Percentiles rank a stretch among this genome's conserved stretches.
Evolutionary conservation across 2,113 vertebrate genomes (phyloP).

Genomic region (Acrocephalus arundinaceus): DNA sequence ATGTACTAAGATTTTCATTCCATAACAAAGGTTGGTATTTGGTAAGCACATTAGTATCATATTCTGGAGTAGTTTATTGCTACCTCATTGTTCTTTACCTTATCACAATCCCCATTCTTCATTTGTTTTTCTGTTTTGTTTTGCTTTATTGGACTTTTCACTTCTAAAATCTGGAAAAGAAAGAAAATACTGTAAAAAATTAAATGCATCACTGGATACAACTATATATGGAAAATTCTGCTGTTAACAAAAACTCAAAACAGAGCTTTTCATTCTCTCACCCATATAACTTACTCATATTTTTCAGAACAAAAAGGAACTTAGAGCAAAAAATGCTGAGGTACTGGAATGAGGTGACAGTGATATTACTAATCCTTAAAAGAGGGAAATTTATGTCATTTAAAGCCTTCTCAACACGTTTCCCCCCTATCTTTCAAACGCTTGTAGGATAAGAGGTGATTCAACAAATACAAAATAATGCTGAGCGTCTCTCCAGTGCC

Average conservation of each 20-base stretch:
- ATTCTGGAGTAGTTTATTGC: neutral
- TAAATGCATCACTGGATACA: neutral
- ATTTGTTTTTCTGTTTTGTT: slow-evolving; percentile 89
- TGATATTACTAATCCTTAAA: neutral
- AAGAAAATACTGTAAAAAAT: slow-evolving; percentile 32
- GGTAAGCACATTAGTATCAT: neutral
- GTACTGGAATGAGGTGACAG: neutral
- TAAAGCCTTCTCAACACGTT: neutral
- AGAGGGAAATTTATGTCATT: neutral
- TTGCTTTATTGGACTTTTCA: slow-evolving; percentile 92
- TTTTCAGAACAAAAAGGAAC: neutral
- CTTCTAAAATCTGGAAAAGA: slow-evolving; percentile 86
- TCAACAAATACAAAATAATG: neutral
- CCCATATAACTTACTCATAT: neutral
- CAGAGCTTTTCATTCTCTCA: neutral
- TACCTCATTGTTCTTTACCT: slow-evolving; percentile 76
- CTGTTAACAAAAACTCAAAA: neutral
- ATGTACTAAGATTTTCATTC: neutral
- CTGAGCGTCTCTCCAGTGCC: neutral
- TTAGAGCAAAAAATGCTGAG: neutral
- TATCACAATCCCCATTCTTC: slow-evolving; percentile 92
- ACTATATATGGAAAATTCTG: neutral
- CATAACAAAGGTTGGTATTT: neutral
- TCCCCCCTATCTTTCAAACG: neutral
- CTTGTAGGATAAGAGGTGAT: neutral